Percentiles rank a stretch among this genome's conserved stretches.
phyloP scores from a whole-genome alignment of 2,888 invertebrate genomes.

The Erynnis tages region DNA sequence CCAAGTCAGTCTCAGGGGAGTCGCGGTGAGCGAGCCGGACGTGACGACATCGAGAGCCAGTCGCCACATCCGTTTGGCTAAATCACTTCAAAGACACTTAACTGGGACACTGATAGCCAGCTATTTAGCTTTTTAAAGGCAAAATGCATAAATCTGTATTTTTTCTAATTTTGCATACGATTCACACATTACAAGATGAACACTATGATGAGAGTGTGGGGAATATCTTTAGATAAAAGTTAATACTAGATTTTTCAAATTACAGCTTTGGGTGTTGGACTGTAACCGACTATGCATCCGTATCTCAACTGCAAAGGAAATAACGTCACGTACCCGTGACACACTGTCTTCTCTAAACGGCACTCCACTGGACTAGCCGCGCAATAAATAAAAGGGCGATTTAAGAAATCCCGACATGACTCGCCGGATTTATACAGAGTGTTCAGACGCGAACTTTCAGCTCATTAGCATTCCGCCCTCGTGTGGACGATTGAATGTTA shows the following conservation, averaged over 20 bases:
- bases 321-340: conserved; percentile 50
- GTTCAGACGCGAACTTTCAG: conserved; percentile 69
- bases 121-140: no score
- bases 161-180: no score
- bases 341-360: conserved; percentile 66
- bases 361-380: conserved; percentile 58
- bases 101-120: neutral
- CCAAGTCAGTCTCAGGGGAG: neutral
- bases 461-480: conserved; percentile 77
- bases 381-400: conserved; percentile 78
- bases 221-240: no score
- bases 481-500: conserved; percentile 78
- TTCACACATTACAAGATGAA: no score
- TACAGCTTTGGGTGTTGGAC: no score
- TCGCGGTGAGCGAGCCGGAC: neutral
- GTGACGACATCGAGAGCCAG: neutral
- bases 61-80: neutral
- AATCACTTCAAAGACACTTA: neutral
- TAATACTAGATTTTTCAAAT: no score
- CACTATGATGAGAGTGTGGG: no score
- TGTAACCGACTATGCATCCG: neutral
- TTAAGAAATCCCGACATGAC: conserved; percentile 77
- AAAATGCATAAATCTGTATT: no score
- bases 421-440: conserved; percentile 74
- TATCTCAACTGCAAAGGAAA: neutral